phyloP scores from a whole-genome alignment of 2,888 invertebrate species.

The Leistus spinibarbis region DNA sequence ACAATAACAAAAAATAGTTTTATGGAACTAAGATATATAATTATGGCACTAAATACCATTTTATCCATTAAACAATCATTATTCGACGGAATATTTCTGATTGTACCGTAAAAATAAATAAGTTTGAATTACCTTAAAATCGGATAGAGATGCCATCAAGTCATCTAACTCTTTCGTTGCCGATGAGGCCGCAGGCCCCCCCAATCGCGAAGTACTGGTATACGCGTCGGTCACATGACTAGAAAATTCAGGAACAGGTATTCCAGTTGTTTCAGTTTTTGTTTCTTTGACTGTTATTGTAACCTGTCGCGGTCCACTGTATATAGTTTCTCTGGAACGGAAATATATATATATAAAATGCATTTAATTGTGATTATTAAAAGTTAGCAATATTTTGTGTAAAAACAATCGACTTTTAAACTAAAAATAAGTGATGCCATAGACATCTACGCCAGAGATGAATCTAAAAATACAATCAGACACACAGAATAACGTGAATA shows the following conservation, averaged over 20 bases:
- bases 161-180: conserved; percentile 95
- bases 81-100: no score
- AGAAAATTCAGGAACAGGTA: conserved; percentile 60
- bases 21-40: not conserved
- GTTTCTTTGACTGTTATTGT: conserved; percentile 66
- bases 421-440: conserved; percentile 26
- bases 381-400: not conserved
- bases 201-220: conserved; percentile 49
- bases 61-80: no score
- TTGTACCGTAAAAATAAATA: not conserved
- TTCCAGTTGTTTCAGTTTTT: conserved; percentile 63
- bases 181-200: conserved; percentile 69
- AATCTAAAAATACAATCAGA: conserved; percentile 31
- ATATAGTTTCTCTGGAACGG: conserved; percentile 54
- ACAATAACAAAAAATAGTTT: not conserved
- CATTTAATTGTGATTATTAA: not conserved
- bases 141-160: conserved; percentile 93
- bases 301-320: conserved; percentile 60
- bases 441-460: conserved; percentile 31
- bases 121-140: conserved; percentile 78
- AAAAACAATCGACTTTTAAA: not conserved
- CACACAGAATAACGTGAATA: conserved; percentile 27
- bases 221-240: conserved; percentile 62
- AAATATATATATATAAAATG: no score
- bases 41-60: no score